Conservation (phyloP, 2,888 invertebrate genomes). For the Sylvicola cinctus region DNA sequence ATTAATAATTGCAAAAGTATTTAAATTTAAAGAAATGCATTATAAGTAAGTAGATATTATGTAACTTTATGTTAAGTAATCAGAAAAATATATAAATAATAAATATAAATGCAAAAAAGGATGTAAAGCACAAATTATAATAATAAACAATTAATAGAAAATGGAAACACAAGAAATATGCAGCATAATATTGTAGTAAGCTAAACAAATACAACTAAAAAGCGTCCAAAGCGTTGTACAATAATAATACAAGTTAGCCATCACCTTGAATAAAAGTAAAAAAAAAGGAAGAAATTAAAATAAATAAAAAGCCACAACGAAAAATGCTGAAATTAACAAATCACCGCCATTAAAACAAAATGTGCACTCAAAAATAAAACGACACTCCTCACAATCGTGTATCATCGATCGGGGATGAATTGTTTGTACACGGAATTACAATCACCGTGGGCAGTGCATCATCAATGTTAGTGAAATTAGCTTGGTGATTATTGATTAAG, state of each 20-base stretch:
- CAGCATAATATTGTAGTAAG: too few relatives aligned
- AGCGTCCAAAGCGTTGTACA: too few relatives aligned
- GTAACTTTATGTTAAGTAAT: too few relatives aligned
- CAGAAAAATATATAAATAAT: too few relatives aligned
- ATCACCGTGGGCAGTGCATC: constrained; percentile 18
- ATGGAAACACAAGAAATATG: too few relatives aligned
- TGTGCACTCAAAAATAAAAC: constrained; percentile 6
- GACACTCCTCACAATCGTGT: constrained; percentile 19
- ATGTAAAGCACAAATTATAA: too few relatives aligned
- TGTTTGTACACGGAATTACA: constrained; percentile 17
- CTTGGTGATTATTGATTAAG: constrained; percentile 9
- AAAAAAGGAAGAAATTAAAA: neutral
- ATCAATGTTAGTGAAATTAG: constrained; percentile 1
- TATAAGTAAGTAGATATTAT: too few relatives aligned
- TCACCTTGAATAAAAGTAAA: neutral
- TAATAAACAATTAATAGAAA: too few relatives aligned
- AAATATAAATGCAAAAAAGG: too few relatives aligned
- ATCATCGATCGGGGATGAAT: constrained; percentile 12
- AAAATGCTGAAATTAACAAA: constrained; percentile 3
- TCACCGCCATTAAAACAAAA: constrained; percentile 7
- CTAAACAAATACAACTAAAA: too few relatives aligned
- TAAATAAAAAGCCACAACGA: neutral
- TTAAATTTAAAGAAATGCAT: too few relatives aligned
- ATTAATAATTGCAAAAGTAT: too few relatives aligned
- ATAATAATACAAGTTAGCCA: neutral